phyloP scores from a whole-genome alignment of 2,888 invertebrate species.

The Patella ulyssiponensis region DNA sequence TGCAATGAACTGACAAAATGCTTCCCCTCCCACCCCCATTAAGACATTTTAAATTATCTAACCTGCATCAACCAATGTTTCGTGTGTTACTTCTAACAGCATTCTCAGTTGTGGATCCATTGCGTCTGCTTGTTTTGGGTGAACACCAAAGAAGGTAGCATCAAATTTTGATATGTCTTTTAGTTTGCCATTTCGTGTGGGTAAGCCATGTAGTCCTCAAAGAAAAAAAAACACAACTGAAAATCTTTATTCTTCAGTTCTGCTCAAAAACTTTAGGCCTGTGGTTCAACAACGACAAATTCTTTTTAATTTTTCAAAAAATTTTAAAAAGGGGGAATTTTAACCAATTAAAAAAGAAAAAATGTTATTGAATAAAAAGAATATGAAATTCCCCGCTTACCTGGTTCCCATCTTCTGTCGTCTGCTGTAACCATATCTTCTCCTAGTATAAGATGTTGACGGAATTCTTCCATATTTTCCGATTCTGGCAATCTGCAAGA shows the following conservation, averaged over 20 bases:
- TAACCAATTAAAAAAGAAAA: too few relatives aligned
- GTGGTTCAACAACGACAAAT: too few relatives aligned
- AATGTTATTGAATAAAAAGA: too few relatives aligned
- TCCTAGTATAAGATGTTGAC: conserved; percentile 89
- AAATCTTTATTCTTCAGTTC: not conserved
- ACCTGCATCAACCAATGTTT: conserved; percentile 71
- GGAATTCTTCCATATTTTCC: conserved; percentile 91
- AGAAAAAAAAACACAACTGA: not conserved
- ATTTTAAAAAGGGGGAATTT: too few relatives aligned
- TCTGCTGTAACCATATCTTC: conserved; percentile 95
- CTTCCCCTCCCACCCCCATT: too few relatives aligned
- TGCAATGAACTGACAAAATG: too few relatives aligned
- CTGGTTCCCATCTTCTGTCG: conserved; percentile 88
- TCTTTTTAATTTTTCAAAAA: too few relatives aligned
- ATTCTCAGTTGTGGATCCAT: conserved; percentile 79
- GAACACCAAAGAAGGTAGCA: conserved; percentile 65
- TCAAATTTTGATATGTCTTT: conserved; percentile 72
- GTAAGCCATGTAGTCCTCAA: conserved; percentile 73
- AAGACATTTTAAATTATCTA: not conserved
- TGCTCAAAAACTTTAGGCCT: not conserved
- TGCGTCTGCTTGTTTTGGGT: conserved; percentile 68
- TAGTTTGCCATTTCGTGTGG: conserved; percentile 73
- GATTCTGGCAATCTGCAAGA: conserved; percentile 87
- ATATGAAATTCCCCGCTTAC: conserved; percentile 65
- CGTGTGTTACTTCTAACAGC: conserved; percentile 78